These are phyloP conservation scores for Calameuta pallipes DNA, from an alignment of 2,888 invertebrate genomes.

Conservation along the genomic window DNA sequence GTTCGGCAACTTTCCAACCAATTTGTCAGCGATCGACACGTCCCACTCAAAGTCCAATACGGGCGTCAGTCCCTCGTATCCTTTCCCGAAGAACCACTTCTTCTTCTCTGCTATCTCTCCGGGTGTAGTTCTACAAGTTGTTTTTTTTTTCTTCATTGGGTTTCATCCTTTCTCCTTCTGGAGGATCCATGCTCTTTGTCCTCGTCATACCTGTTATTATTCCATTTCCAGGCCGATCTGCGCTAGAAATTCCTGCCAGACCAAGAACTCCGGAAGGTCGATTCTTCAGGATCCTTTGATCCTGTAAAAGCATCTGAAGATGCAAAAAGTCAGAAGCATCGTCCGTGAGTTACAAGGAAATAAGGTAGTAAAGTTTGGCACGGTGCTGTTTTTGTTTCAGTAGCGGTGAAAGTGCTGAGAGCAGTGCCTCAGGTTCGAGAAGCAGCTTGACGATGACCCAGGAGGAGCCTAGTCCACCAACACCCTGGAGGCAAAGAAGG, in stretches of 20 bases:
- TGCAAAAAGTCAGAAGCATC: too few relatives aligned
- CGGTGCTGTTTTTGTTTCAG: slow-evolving; percentile 31
- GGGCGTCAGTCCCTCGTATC: slow-evolving; percentile 5
- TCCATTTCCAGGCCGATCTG: too few relatives aligned
- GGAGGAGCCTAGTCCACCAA: slow-evolving; percentile 40
- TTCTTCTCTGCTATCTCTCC: too few relatives aligned
- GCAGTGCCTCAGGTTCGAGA: slow-evolving; percentile 49
- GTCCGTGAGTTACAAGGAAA: too few relatives aligned
- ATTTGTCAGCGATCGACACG: slow-evolving; percentile 27
- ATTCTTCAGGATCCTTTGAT: too few relatives aligned
- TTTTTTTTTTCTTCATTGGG: neutral
- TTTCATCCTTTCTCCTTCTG: slow-evolving; percentile 7
- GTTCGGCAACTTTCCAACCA: slow-evolving; percentile 13
- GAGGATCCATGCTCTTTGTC: slow-evolving; percentile 1
- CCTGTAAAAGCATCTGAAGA: too few relatives aligned
- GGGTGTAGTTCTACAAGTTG: too few relatives aligned
- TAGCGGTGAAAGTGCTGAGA: slow-evolving; percentile 45
- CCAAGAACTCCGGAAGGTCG: too few relatives aligned
- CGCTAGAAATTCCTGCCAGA: too few relatives aligned
- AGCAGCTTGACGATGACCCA: slow-evolving; percentile 43
- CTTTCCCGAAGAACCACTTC: too few relatives aligned
- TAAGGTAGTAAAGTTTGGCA: too few relatives aligned
- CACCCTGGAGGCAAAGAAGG: slow-evolving; percentile 52
- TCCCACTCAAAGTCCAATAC: slow-evolving; percentile 25
- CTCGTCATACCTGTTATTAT: too few relatives aligned